Conservation (phyloP, 1,140 invertebrate genomes). For the Hylaeus volcanicus region DNA sequence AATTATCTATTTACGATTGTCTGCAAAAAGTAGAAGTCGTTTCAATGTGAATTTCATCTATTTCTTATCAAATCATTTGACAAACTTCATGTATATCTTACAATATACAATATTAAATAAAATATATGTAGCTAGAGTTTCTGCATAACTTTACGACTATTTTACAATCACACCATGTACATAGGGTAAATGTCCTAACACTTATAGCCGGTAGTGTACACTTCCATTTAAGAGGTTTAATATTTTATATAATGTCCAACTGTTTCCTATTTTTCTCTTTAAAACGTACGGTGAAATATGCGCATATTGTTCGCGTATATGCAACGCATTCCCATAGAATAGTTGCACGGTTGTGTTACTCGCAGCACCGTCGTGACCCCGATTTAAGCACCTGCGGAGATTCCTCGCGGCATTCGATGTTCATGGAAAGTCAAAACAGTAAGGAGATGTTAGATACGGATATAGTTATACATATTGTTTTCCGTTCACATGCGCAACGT, state of each 20-base stretch:
- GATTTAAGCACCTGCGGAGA: constrained; percentile 54
- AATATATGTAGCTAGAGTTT: too few relatives aligned
- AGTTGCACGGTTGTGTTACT: constrained; percentile 30
- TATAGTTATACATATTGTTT: constrained; percentile 51
- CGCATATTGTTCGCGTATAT: constrained; percentile 21
- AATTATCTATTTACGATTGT: too few relatives aligned
- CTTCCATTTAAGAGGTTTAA: background rate
- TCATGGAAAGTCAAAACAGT: constrained; percentile 59
- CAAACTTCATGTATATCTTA: too few relatives aligned
- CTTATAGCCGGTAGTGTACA: too few relatives aligned
- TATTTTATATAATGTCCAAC: background rate
- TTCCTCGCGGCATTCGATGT: constrained; percentile 44
- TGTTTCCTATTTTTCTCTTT: background rate
- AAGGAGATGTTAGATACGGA: constrained; percentile 52
- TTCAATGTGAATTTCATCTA: too few relatives aligned
- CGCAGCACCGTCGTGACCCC: constrained; percentile 43
- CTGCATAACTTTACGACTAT: too few relatives aligned
- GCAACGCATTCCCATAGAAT: constrained; percentile 39
- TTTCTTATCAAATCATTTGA: too few relatives aligned
- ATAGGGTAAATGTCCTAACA: too few relatives aligned
- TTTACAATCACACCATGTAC: too few relatives aligned
- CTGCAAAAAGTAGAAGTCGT: too few relatives aligned
- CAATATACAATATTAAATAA: too few relatives aligned
- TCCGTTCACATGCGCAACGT: constrained; percentile 43
- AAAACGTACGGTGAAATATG: background rate